Evolutionary conservation across 1,140 invertebrate species (phyloP).

Genomic region (Oncopeltus fasciatus): DNA sequence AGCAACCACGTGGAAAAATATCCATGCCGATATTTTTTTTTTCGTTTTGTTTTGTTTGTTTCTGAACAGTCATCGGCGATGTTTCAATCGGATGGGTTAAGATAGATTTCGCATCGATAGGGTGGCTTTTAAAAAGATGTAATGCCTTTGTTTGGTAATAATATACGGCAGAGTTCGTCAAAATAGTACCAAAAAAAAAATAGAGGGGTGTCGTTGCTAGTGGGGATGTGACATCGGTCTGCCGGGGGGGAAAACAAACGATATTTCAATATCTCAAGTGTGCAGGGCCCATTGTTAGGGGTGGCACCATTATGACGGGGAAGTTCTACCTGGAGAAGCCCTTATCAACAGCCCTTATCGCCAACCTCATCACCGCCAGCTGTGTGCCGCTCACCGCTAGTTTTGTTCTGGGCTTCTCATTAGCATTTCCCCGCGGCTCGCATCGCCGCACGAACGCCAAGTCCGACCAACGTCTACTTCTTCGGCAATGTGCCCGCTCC

Average conservation of each 20-base stretch:
- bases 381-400: too few relatives aligned
- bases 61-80: too few relatives aligned
- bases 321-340: not conserved
- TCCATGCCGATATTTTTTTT: too few relatives aligned
- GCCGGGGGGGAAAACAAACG: conserved; percentile 2
- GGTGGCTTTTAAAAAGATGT: conserved; percentile 1
- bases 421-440: not conserved
- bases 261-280: conserved; percentile 1
- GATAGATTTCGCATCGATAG: not conserved
- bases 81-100: not conserved
- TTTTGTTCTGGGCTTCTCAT: not conserved
- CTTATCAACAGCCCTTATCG: not conserved
- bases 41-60: too few relatives aligned
- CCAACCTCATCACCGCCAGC: not conserved
- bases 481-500: too few relatives aligned
- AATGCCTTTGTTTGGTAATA: not conserved
- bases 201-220: too few relatives aligned
- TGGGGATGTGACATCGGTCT: too few relatives aligned
- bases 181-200: too few relatives aligned
- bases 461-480: too few relatives aligned
- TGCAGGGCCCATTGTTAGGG: not conserved
- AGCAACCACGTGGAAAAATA: too few relatives aligned
- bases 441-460: too few relatives aligned
- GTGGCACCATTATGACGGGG: not conserved
- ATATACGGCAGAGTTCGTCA: too few relatives aligned